phyloP scores from a whole-genome alignment of 2,113 vertebrate species.

The Sprattus sprattus region DNA sequence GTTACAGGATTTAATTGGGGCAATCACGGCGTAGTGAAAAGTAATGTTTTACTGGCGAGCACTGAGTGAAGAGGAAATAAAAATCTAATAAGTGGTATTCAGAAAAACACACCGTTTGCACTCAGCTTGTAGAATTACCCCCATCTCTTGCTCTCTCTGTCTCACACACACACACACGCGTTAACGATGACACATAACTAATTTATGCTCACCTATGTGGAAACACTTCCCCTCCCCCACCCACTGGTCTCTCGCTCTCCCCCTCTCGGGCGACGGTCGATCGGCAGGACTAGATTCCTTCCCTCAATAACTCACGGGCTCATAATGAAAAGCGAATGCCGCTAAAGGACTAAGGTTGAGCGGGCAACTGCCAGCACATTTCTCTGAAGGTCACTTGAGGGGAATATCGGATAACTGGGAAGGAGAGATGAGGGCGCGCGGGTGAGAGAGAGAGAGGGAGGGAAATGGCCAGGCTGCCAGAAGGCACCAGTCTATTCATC shows the following conservation, averaged over 20 bases:
- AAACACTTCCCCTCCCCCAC: conserved; percentile 23
- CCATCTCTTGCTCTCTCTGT: background rate
- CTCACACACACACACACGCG: conserved; percentile 12
- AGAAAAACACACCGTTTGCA: background rate
- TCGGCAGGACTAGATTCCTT: background rate
- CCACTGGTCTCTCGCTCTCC: background rate
- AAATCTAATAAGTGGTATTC: background rate
- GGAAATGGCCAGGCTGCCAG: background rate
- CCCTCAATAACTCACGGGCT: background rate
- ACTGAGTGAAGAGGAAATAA: background rate
- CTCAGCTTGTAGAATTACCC: background rate
- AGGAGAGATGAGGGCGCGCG: background rate
- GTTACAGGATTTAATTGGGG: too few relatives aligned
- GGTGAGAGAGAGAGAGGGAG: background rate
- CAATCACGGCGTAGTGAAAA: too few relatives aligned
- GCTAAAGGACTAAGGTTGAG: background rate
- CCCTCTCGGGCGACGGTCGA: background rate
- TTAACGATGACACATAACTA: conserved; percentile 18
- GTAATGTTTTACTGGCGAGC: too few relatives aligned
- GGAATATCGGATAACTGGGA: background rate
- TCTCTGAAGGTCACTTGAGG: conserved; percentile 21
- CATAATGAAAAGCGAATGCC: background rate
- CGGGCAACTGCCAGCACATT: background rate
- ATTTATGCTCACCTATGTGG: conserved; percentile 30
- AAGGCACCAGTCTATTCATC: background rate